Evolutionary conservation across 2,888 invertebrate species (phyloP), one percentile per base, ranked within the genome.

Genomic region (Hirtodrosophila duncani): DNA sequence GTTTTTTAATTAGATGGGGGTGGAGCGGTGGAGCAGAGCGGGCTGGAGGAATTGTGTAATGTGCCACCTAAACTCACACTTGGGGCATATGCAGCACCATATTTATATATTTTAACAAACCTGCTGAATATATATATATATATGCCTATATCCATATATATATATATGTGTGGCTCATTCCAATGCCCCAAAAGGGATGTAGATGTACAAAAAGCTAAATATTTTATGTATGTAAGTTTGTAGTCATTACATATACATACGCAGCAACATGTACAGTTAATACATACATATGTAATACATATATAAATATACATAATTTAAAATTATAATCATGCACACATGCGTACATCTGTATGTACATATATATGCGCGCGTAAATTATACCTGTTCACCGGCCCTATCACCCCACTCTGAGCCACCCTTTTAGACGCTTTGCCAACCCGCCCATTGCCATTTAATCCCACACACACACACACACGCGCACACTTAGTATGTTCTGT

Each of bases 321-420:
- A 83, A 83, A 81, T 83, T 72, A 81, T 82, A 80, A 77, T 81
- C 81, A 81, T 67, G 58, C 45, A 45, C 49, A 31, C 18, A 17
- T 36, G 62, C 71, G 33, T 56, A 24, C 14, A 14, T 33, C 44
- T 46, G 38, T 41, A 52, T 56, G 46, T 62, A 44, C 56, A 49
- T 50, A 38, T 49, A 31, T 67, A 48, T 66, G 65, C 59, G 57
- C 67, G 80, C 69, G 72, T 68, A 64, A 79, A 72, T 79, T 79
- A 52, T 55, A 60, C 46, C 55, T 61, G 62, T 43, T 39, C 57
- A 29, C 11, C 38, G 8, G 20, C 16, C 36, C 11, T n/a, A n/a
- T n/a, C 21, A 38, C 21, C 36, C 11, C 20, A 34, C n/a, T 20
- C 7, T 20, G 8, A 27, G 21, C 16, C 27, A 9, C 17, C 10